These are phyloP conservation scores for Burhinus oedicnemus DNA, from an alignment of 2,113 vertebrate genomes.

Conservation along the genomic window DNA sequence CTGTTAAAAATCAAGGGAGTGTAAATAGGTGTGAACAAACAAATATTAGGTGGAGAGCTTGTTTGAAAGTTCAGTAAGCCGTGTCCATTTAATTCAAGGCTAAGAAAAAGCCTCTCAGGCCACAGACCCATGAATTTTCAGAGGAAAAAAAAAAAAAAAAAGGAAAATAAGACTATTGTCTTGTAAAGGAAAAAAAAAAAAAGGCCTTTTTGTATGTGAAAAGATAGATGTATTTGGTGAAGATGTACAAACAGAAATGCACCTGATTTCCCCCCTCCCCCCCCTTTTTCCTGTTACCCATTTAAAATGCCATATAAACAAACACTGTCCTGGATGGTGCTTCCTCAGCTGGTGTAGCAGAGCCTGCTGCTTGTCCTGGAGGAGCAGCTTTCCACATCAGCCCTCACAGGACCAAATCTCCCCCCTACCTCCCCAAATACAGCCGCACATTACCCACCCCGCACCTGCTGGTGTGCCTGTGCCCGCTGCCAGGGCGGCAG, in stretches of 20 bases:
- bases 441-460: not conserved
- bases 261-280: not conserved
- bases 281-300: not conserved
- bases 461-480: not conserved
- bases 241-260: not conserved
- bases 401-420: not conserved
- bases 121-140: not conserved
- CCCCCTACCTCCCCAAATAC: not conserved
- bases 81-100: not conserved
- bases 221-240: not conserved
- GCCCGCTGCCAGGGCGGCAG: not conserved
- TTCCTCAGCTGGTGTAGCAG: not conserved
- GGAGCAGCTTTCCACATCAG: not conserved
- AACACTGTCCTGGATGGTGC: not conserved
- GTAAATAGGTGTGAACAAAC: conserved; percentile 39
- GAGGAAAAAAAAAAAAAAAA: not conserved
- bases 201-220: not conserved
- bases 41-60: conserved; percentile 11
- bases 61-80: conserved; percentile 12
- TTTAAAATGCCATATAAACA: not conserved
- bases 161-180: not conserved
- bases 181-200: not conserved
- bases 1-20: conserved; percentile 20
- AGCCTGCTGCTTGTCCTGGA: not conserved
- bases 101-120: not conserved